Percentiles rank a stretch among this genome's conserved stretches.
phyloP scores from a whole-genome alignment of 1,140 invertebrate genomes.

The Lepidotrigona ventralis region DNA sequence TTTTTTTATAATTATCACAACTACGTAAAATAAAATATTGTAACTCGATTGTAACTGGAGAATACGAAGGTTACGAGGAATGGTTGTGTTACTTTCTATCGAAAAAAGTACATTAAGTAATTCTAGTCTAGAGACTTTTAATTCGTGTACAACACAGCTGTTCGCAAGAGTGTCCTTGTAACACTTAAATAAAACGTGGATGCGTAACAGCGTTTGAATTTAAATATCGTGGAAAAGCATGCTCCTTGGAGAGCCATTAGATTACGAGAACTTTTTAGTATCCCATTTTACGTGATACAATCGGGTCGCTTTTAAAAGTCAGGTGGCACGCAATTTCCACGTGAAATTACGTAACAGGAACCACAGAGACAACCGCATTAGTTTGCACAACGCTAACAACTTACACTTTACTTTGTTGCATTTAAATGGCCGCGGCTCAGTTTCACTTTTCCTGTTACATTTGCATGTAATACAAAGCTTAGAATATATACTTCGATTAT shows the following conservation, averaged over 20 bases:
- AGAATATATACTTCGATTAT: not conserved
- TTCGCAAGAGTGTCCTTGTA: constrained; percentile 25
- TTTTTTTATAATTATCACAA: not conserved
- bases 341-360: constrained; percentile 28
- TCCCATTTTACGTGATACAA: constrained; percentile 1
- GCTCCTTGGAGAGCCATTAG: not conserved
- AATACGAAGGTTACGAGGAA: not conserved
- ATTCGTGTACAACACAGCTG: not conserved
- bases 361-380: constrained; percentile 17
- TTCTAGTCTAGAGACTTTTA: not conserved
- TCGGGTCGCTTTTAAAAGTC: constrained; percentile 15
- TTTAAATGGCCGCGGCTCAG: not conserved
- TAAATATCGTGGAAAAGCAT: not conserved
- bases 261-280: not conserved
- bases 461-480: not conserved
- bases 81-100: not conserved
- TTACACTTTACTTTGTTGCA: not conserved
- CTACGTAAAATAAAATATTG: not conserved
- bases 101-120: not conserved
- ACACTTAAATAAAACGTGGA: not conserved
- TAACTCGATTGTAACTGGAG: not conserved
- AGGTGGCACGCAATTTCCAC: constrained; percentile 11
- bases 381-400: not conserved
- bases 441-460: not conserved
- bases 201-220: constrained; percentile 1